phyloP scores from a whole-genome alignment of 1,140 invertebrate species.

The Venustaconcha ellipsiformis region DNA sequence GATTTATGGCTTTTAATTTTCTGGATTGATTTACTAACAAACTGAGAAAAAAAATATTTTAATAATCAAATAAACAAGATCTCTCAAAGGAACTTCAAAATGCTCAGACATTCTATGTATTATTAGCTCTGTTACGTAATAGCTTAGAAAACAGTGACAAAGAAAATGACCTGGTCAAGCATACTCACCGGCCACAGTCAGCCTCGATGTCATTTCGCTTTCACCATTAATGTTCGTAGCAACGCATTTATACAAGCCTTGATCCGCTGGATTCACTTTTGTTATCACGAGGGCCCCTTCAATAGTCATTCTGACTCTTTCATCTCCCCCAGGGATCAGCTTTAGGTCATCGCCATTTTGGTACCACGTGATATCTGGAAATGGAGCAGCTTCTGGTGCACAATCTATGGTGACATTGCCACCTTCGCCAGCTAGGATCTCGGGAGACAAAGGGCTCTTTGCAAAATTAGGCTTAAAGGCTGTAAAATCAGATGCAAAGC shows the following conservation, averaged over 20 bases:
- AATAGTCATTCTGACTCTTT: slow-evolving; percentile 15
- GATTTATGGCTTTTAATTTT: too few species aligned
- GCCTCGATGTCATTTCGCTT: slow-evolving; percentile 1
- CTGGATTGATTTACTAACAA: too few species aligned
- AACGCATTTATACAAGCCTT: slow-evolving; percentile 20
- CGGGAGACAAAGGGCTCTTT: slow-evolving; percentile 8
- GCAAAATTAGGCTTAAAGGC: slow-evolving; percentile 25
- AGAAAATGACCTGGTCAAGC: too few species aligned
- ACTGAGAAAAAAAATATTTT: too few species aligned
- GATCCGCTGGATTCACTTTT: slow-evolving; percentile 1
- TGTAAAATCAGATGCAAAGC: background rate
- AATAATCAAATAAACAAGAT: too few species aligned
- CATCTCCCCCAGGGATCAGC: background rate
- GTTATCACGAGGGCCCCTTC: slow-evolving; percentile 8
- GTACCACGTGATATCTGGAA: slow-evolving; percentile 20
- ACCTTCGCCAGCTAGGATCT: slow-evolving; percentile 7
- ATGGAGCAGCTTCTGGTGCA: slow-evolving; percentile 13
- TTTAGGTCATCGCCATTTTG: slow-evolving; percentile 13
- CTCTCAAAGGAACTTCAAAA: too few species aligned
- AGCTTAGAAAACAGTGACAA: too few species aligned
- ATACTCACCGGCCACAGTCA: background rate
- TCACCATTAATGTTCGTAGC: slow-evolving; percentile 13
- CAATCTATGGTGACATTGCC: slow-evolving; percentile 18
- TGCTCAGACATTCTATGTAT: too few species aligned
- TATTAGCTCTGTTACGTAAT: too few species aligned